Conservation (phyloP, 1,140 invertebrate species). For the Drosophila nigrodunni region DNA sequence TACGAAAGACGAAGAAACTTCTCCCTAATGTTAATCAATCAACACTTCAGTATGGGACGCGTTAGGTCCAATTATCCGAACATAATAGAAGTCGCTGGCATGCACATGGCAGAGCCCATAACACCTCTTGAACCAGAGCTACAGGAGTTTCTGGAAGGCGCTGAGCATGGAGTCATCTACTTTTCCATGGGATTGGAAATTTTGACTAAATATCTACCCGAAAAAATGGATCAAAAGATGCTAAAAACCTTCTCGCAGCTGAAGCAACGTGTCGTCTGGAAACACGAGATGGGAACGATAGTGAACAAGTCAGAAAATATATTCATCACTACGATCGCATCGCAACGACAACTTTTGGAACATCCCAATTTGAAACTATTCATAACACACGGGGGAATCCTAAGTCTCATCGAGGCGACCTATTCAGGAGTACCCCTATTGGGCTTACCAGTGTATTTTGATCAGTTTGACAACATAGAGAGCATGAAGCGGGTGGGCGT, state of each 20-base stretch:
- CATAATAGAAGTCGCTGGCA: slow-evolving; percentile 85
- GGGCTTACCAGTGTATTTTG: slow-evolving; percentile 53
- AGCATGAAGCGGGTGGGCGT: slow-evolving; percentile 85
- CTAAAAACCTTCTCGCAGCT: slow-evolving; percentile 32
- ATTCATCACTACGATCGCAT: slow-evolving; percentile 86
- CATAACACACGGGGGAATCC: slow-evolving; percentile 53
- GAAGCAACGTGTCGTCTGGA: slow-evolving; percentile 85
- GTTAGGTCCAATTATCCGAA: slow-evolving; percentile 64
- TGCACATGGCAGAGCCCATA: slow-evolving; percentile 85
- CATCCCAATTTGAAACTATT: slow-evolving; percentile 56
- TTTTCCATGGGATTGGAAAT: slow-evolving; percentile 88
- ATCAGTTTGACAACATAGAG: slow-evolving; percentile 55
- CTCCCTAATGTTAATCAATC: slow-evolving; percentile 63
- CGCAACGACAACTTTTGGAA: slow-evolving; percentile 85
- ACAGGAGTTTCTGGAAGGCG: slow-evolving; percentile 86
- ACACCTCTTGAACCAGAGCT: slow-evolving; percentile 67
- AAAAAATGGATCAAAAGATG: slow-evolving; percentile 77
- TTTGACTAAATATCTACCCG: slow-evolving; percentile 84
- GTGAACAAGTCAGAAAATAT: slow-evolving; percentile 86
- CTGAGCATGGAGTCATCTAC: slow-evolving; percentile 87
- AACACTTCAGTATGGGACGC: slow-evolving; percentile 61
- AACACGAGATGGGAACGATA: slow-evolving; percentile 83
- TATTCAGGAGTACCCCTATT: slow-evolving; percentile 46
- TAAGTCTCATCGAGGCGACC: slow-evolving; percentile 50
- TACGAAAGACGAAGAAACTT: slow-evolving; percentile 36